Base-by-base conservation (phyloP, 2,888 invertebrate species). In the Timandra comae region DNA sequence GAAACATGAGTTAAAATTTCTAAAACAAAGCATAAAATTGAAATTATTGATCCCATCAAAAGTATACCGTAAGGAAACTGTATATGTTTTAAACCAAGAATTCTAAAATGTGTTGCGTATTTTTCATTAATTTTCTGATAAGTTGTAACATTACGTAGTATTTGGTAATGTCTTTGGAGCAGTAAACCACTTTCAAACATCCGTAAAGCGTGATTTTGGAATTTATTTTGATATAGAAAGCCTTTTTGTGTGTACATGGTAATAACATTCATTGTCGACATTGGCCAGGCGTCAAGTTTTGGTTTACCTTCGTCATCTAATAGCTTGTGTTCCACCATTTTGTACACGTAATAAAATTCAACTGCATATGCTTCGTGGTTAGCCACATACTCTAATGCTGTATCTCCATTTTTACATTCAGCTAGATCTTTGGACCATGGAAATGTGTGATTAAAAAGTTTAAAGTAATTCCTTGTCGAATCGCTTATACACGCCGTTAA, bases 121-220 rank as follows among this genome's bases (percentile, higher is more conserved):
- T n/a, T 22, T 22, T 2, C 5, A 22, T 9, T 1, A 8, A 8
- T 8, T 9, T 9, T 9, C 4, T 22, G 9, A 9, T 24, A 7
- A 11, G 24, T 11, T 24, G 6, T 7, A 22, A 8, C 12, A 11
- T 28, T 53, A 3, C 50, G 29, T 30, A 43, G 49, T 27, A 64
- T 52, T 3, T 47, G 47, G 0, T 48, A 35, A 16, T 56, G 38
- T 25, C 68, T 65, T 20, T 56, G 53, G 13, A 43, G 33, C 6
- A 69, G 37, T 23, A 77, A 38, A 4, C 79, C 78, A 2, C 56
- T 45, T 41, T 79, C 75, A 16, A 52, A 63, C 39, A 75, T 50
- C 16, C 50, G 50, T 12, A 38, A 37, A 7, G 60, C 56, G 28
- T 63, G 47, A 3, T 41, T 41, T 31, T 70, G 65, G 28, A 78